Percentiles rank a stretch among this genome's conserved stretches.
phyloP scores from a whole-genome alignment of 1,140 invertebrate genomes.

The Zaprionus inermis region DNA sequence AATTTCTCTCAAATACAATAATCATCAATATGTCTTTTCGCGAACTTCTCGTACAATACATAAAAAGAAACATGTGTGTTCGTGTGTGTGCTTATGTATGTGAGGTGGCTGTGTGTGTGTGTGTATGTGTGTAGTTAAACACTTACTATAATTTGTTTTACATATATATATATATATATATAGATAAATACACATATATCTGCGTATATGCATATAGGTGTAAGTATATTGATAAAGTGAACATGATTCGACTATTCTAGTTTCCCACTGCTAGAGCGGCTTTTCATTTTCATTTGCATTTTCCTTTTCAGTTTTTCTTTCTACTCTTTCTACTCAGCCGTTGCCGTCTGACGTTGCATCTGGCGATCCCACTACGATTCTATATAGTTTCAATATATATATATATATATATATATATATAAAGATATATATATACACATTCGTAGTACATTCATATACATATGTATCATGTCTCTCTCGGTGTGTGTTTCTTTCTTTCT shows the following conservation, averaged over 20 bases:
- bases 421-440: conserved; percentile 2
- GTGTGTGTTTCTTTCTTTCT: background rate
- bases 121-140: conserved; percentile 13
- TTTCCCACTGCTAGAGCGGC: conserved; percentile 18
- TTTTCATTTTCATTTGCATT: background rate
- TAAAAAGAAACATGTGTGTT: conserved; percentile 52
- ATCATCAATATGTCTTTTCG: conserved; percentile 14
- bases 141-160: conserved; percentile 2
- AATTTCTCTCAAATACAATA: conserved; percentile 30
- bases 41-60: conserved; percentile 61
- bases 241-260: conserved; percentile 43
- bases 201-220: conserved; percentile 16
- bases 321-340: background rate
- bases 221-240: conserved; percentile 35
- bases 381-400: conserved; percentile 1
- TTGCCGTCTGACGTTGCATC: background rate
- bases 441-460: background rate
- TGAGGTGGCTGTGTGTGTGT: conserved; percentile 31
- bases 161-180: conserved; percentile 14
- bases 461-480: background rate
- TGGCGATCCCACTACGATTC: background rate
- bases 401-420: conserved; percentile 9
- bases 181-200: conserved; percentile 19
- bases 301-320: background rate
- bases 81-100: conserved; percentile 25